phyloP scores from a whole-genome alignment of 64 coral and sea anemone genomes.

The Montipora foliosa region DNA sequence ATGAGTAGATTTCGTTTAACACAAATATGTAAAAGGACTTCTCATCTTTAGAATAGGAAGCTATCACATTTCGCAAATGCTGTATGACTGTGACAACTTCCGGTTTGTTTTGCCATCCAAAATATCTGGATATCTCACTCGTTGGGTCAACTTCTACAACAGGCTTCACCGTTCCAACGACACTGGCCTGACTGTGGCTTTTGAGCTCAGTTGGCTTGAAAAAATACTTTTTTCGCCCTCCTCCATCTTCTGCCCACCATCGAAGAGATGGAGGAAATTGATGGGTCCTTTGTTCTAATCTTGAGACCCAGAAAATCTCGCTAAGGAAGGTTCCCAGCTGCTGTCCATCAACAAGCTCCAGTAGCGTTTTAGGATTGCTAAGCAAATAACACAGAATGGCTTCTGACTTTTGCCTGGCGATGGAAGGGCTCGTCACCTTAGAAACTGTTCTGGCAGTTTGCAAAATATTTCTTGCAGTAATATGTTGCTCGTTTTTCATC shows the following conservation, averaged over 20 bases:
- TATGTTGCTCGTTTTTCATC: constrained; percentile 32
- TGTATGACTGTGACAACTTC: constrained; percentile 20
- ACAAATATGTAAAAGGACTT: constrained; percentile 54
- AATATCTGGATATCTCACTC: constrained; percentile 5
- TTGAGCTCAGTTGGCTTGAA: constrained; percentile 26
- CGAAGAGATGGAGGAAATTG: constrained; percentile 51
- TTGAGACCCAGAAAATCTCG: constrained; percentile 51
- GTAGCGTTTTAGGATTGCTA: background rate
- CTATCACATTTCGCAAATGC: constrained; percentile 60
- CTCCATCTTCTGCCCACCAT: background rate
- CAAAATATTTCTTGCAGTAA: constrained; percentile 47
- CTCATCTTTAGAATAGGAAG: constrained; percentile 48
- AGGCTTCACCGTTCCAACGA: constrained; percentile 70
- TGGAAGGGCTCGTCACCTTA: background rate
- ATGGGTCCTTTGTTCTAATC: constrained; percentile 10
- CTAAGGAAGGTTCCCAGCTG: background rate
- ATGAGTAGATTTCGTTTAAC: constrained; percentile 50
- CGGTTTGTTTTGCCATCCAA: constrained; percentile 74
- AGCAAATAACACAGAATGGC: constrained; percentile 60
- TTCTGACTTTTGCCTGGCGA: constrained; percentile 50
- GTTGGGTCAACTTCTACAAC: background rate
- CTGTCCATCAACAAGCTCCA: background rate
- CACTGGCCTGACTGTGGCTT: constrained; percentile 25
- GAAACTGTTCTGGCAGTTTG: constrained; percentile 41
- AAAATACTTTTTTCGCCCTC: background rate